Evolutionary conservation across 2,888 invertebrate genomes (phyloP).

Genomic region (Cephus runcator): DNA sequence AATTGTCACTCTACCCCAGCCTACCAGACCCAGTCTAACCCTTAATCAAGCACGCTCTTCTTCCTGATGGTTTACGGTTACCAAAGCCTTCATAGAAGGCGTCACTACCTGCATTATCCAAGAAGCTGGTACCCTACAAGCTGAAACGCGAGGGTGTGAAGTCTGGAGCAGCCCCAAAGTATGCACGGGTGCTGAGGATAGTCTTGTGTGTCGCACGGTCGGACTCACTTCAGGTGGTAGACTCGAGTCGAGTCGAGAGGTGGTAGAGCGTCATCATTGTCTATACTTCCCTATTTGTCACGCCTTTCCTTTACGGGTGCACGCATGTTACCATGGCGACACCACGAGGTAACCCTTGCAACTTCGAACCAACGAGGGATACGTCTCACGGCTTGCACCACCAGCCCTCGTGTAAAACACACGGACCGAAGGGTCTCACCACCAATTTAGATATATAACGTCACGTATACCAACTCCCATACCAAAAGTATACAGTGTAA

Average conservation of each 20-base stretch:
- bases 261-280: conserved; percentile 50
- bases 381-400: neutral
- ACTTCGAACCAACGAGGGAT: neutral
- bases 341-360: conserved; percentile 17
- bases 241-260: conserved; percentile 2
- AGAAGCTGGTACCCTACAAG: neutral
- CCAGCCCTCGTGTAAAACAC: neutral
- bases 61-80: neutral
- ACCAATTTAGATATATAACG: neutral
- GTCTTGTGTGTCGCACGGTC: conserved; percentile 28
- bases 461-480: neutral
- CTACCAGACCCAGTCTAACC: neutral
- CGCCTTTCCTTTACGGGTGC: conserved; percentile 44
- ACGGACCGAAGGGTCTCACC: neutral
- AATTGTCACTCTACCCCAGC: neutral
- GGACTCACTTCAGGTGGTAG: conserved; percentile 12
- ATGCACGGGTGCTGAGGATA: conserved; percentile 28
- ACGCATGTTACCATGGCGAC: conserved; percentile 46
- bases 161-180: conserved; percentile 39
- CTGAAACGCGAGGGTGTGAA: conserved; percentile 24
- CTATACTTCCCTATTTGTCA: conserved; percentile 58
- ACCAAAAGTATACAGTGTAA: neutral
- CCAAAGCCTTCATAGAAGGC: neutral
- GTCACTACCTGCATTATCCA: neutral
- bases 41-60: neutral